Conservation (phyloP, 2,888 invertebrate genomes). For the Polyommatus icarus region DNA sequence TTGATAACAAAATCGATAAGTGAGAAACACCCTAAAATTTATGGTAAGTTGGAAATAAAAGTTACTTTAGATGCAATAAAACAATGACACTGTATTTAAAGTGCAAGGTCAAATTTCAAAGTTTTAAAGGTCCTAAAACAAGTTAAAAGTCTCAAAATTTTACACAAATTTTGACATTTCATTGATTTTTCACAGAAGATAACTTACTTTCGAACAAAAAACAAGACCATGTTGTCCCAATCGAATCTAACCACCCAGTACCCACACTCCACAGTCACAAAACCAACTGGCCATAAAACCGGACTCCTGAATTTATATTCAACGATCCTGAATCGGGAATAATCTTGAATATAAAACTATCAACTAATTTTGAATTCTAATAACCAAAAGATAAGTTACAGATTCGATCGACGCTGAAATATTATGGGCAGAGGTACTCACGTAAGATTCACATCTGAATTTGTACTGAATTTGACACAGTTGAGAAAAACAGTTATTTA, state of each 20-base stretch:
- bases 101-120: too few relatives aligned
- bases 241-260: too few relatives aligned
- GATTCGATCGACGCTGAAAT: neutral
- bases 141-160: too few relatives aligned
- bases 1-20: neutral
- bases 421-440: neutral
- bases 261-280: constrained; percentile 1
- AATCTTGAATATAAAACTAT: neutral
- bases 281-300: neutral
- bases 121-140: too few relatives aligned
- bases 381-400: neutral
- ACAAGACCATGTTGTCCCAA: constrained; percentile 2
- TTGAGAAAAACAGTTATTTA: neutral
- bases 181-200: neutral
- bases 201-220: constrained; percentile 14
- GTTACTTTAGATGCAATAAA: too few relatives aligned
- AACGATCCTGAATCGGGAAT: constrained; percentile 10
- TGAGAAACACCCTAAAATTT: neutral
- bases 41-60: neutral
- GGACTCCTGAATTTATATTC: constrained; percentile 13
- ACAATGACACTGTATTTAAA: too few relatives aligned
- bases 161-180: too few relatives aligned
- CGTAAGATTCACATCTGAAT: constrained; percentile 13
- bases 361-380: neutral
- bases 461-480: neutral